Evolutionary conservation across 2,888 invertebrate species (phyloP), one percentile per base, ranked within the genome.

Genomic region (Dynastes tityus): DNA sequence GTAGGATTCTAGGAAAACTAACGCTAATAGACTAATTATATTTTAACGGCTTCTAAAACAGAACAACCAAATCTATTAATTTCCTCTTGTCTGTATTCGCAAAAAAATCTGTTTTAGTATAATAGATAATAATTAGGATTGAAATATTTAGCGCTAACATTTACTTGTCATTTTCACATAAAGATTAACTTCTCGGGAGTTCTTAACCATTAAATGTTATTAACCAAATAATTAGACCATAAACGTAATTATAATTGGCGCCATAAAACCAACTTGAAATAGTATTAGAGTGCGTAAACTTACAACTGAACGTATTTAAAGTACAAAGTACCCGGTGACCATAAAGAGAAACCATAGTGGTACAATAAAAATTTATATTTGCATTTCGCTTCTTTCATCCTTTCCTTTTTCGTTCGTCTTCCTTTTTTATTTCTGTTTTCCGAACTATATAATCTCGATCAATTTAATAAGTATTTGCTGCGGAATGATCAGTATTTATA

Each of bases 401-500:
- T 8, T 58, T 22, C 22, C 22, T 58, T 8, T 58, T 58, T 16
- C 2, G 55, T 58, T 27, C 55, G 22, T 37, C 22, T 27, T 70
- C 53, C 53, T 53, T 58, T 55, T 55, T 22, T 40, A 58, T 73
- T 73, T 73, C 22, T n/a, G 58, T 58, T 73, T 73, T 40, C 40
- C 40, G 16, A 73, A 58, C 73, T 67, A 32, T 67, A 68, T 51
- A 71, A 71, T 71, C 61, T 45, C 51, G 79, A 79, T 80, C 78
- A 81, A 81, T 80, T 78, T 55, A 76, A 77, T 80, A 82, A 84
- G 83, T 83, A 83, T 84, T 83, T 84, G 81, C 78, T 76, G 77
- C 65, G 80, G 81, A 82, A 83, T 81, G 81, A 83, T 83, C 82
- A 81, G 83, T 83, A 84, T 85, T 85, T 85, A 84, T 83, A 83